These are phyloP conservation scores for Agriopis leucophaearia DNA, from an alignment of 2,888 invertebrate species.

Conservation along the genomic window DNA sequence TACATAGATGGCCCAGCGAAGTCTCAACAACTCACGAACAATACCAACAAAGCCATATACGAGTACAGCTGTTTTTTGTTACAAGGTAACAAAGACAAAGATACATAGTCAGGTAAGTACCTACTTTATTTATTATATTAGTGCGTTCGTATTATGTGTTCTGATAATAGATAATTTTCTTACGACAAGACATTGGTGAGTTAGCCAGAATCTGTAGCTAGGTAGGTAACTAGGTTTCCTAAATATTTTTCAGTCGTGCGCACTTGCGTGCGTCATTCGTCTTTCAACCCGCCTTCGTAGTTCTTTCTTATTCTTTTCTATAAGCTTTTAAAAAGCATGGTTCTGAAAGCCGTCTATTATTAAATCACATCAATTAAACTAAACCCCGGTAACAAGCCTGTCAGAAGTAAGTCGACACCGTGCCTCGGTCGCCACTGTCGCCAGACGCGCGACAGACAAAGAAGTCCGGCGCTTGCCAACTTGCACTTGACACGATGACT, in stretches of 20 bases:
- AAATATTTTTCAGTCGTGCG: conserved; percentile 3
- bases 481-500: conserved; percentile 40
- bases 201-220: background rate
- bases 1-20: too few relatives aligned
- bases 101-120: too few relatives aligned
- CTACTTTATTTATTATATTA: too few relatives aligned
- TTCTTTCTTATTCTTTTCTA: conserved; percentile 15
- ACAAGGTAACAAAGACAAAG: too few relatives aligned
- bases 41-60: too few relatives aligned
- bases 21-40: too few relatives aligned
- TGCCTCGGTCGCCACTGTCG: conserved; percentile 3
- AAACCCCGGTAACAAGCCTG: conserved; percentile 24
- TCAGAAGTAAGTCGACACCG: conserved; percentile 27
- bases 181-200: background rate
- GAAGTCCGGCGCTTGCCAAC: conserved; percentile 26
- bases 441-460: conserved; percentile 31
- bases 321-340: conserved; percentile 9
- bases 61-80: too few relatives aligned
- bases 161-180: too few relatives aligned
- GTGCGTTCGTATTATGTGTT: too few relatives aligned
- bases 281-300: conserved; percentile 27
- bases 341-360: conserved; percentile 22
- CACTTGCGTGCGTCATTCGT: conserved; percentile 32
- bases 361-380: conserved; percentile 15
- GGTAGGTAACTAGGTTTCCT: background rate